phyloP scores from a whole-genome alignment of 2,888 invertebrate species.

The Pandemis cinnamomeana region DNA sequence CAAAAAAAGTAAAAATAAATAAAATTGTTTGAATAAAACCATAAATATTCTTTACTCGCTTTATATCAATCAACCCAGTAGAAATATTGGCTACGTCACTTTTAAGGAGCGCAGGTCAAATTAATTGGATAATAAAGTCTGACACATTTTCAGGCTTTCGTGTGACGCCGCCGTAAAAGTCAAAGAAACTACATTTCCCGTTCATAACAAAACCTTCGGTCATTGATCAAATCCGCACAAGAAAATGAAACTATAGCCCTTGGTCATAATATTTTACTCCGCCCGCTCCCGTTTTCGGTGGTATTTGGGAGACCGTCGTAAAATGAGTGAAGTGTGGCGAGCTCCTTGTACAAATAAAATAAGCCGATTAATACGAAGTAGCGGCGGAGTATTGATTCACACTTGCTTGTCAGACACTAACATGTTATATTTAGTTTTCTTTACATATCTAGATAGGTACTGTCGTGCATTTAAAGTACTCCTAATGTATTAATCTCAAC shows the following conservation, averaged over 20 bases:
- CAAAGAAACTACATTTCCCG: not conserved
- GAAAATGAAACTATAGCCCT: not conserved
- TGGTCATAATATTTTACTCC: not conserved
- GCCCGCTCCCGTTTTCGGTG: not conserved
- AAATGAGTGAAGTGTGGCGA: not conserved
- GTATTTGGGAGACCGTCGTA: not conserved
- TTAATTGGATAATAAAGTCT: slow-evolving; percentile 13
- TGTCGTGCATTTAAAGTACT: not conserved
- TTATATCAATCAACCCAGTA: not conserved
- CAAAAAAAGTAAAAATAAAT: no score
- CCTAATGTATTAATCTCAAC: no score
- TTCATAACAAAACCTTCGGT: slow-evolving; percentile 5
- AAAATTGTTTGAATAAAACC: no score
- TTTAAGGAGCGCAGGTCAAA: not conserved
- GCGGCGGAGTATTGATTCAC: slow-evolving; percentile 14
- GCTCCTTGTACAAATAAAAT: not conserved
- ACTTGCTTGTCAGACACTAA: not conserved
- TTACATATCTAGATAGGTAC: not conserved
- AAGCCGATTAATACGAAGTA: slow-evolving; percentile 7
- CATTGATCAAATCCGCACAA: not conserved
- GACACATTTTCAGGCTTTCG: slow-evolving; percentile 23
- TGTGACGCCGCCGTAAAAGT: slow-evolving; percentile 21
- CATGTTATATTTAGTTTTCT: not conserved
- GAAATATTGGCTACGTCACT: not conserved
- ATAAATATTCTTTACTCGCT: not conserved